Conservation (phyloP, 2,797 vertebrate species). For the Enteromius radiatus region DNA sequence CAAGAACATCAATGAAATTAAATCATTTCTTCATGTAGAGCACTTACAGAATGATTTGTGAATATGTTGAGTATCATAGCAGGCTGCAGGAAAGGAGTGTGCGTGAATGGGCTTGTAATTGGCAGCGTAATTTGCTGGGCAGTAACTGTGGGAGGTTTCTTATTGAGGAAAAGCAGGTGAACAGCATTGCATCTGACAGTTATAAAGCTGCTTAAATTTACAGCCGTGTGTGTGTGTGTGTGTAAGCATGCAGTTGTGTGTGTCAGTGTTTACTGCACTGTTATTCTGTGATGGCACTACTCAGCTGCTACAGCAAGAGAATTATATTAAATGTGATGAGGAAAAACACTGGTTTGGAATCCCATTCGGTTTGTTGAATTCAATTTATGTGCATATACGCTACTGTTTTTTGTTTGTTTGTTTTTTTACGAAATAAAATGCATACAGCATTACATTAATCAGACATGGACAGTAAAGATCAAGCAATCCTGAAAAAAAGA, state of each 20-base stretch:
- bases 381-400: background rate
- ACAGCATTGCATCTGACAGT: conserved; percentile 74
- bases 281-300: background rate
- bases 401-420: too few relatives aligned
- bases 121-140: conserved; percentile 79
- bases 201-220: conserved; percentile 78
- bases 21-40: background rate
- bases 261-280: conserved; percentile 11
- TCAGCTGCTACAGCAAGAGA: background rate
- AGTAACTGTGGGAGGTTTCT: conserved; percentile 71
- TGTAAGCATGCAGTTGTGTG: conserved; percentile 5
- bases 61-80: conserved; percentile 61
- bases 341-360: background rate
- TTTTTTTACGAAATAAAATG: background rate
- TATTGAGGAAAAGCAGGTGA: conserved; percentile 77
- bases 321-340: background rate
- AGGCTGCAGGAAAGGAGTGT: conserved; percentile 48
- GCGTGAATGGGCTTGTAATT: conserved; percentile 67
- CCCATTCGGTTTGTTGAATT: background rate
- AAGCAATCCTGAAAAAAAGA: background rate
- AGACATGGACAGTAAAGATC: background rate
- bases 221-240: background rate
- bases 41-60: conserved; percentile 47
- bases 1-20: background rate
- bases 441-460: background rate